Evolutionary conservation across 1,140 invertebrate genomes (phyloP), one percentile per base, ranked within the genome.

Genomic region (Zaprionus kolodkinae): DNA sequence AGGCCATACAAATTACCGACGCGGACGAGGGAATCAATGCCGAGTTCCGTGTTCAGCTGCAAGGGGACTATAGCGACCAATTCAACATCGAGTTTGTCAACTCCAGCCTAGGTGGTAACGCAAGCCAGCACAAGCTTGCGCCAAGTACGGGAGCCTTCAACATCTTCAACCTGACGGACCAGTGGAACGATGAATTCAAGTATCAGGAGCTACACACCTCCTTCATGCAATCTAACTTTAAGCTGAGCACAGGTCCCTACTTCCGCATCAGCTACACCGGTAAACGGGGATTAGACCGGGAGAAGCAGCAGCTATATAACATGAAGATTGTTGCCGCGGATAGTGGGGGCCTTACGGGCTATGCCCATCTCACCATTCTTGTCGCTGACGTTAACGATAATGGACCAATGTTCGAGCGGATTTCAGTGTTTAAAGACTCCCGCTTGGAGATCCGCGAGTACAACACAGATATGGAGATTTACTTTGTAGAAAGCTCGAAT

Each of bases 371-470:
- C 4, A 95, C 93, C 0, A 95, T 98, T 56, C 93, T 93, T 1
- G 93, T 98, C 12, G 93, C 95, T 6, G 97, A 98, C 93, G 95
- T 96, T 69, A 98, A 98, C 88, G 97, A 98, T 91, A 97, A 98
- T 93, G 78, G 94, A 0, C 97, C 97, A 0, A 93, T 94, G 55
- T 96, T 95, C 73, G 94, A 94, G 68, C 95, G 96, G 78, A 95
- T 96, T 83, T 94, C 95, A 17, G 94, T 96, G 45, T 94, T 95
- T 3, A 93, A 95, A 9, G 94, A 95, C 63, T 94, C 95, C 81
- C 95, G 94, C 1, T 93, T 96, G 45, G 95, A 95, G 43, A 94
- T 96, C n/a, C 86, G 95, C 6, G 94, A 95, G 83, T 93, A 93
- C 43, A 94, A 94, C 43, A 92, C 91, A 33, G 93, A 94, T 30